phyloP scores from a whole-genome alignment of 2,888 invertebrate genomes.

The Troides oblongomaculatus region DNA sequence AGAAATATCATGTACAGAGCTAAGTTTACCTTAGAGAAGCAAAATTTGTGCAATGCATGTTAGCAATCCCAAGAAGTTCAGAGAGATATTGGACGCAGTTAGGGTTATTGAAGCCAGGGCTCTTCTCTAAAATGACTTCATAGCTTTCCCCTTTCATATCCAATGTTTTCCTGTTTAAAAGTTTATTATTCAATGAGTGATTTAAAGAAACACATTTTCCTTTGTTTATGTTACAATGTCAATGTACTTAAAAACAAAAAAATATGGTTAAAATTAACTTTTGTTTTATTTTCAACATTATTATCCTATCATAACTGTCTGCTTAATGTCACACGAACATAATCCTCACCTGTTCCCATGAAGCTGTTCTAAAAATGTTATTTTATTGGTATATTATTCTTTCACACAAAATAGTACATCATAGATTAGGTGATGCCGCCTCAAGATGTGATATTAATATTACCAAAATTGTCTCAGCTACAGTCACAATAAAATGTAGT shows the following conservation, averaged over 20 bases:
- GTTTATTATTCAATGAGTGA: constrained; percentile 40
- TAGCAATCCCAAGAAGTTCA: constrained; percentile 86
- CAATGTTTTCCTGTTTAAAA: constrained; percentile 84
- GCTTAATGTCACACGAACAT: constrained; percentile 70
- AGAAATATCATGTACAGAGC: not conserved
- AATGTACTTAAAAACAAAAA: constrained; percentile 44
- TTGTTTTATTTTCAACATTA: constrained; percentile 48
- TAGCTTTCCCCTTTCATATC: constrained; percentile 89
- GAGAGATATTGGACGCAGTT: constrained; percentile 91
- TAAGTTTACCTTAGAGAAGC: constrained; percentile 82
- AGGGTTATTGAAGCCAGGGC: constrained; percentile 93
- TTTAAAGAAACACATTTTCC: constrained; percentile 44
- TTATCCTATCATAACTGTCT: constrained; percentile 52
- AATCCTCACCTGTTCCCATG: constrained; percentile 78
- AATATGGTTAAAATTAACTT: constrained; percentile 43
- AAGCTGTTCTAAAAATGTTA: constrained; percentile 79
- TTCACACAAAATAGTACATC: constrained; percentile 76
- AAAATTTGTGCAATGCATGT: constrained; percentile 85
- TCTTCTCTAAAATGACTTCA: constrained; percentile 90
- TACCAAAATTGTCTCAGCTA: constrained; percentile 69
- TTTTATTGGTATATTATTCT: constrained; percentile 73
- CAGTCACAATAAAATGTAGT: constrained; percentile 61
- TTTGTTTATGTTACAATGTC: constrained; percentile 47
- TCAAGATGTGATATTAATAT: constrained; percentile 74
- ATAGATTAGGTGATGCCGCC: constrained; percentile 72